Conservation (phyloP, 2,113 vertebrate species). For the Pogonocichla stellata region DNA sequence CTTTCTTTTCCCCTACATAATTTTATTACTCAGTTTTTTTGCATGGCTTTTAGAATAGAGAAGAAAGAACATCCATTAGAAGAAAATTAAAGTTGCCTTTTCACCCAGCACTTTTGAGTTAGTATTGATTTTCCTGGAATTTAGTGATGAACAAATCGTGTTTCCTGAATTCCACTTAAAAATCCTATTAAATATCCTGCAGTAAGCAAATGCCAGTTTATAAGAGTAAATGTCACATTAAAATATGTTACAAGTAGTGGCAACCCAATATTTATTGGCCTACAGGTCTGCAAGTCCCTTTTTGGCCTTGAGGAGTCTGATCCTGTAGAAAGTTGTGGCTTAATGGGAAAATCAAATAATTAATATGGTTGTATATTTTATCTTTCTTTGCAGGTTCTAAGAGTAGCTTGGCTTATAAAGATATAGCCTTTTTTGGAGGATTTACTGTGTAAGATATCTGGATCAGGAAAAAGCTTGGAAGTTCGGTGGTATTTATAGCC, state of each 20-base stretch:
- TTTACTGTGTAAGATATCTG: slow-evolving; percentile 96
- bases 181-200: background rate
- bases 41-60: background rate
- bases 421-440: slow-evolving; percentile 92
- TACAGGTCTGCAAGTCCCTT: background rate
- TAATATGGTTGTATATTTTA: background rate
- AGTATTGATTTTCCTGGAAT: background rate
- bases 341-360: background rate
- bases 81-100: background rate
- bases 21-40: background rate
- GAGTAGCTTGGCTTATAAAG: slow-evolving; percentile 92
- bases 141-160: background rate
- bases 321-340: background rate
- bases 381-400: slow-evolving; percentile 80
- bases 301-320: background rate
- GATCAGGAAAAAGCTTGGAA: slow-evolving; percentile 93
- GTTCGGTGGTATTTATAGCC: slow-evolving; percentile 92
- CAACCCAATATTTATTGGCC: background rate
- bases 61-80: background rate
- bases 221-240: background rate
- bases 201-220: background rate
- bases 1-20: background rate
- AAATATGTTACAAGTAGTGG: background rate
- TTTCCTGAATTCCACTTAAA: background rate
- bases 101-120: background rate